Evolutionary conservation across 2,888 invertebrate genomes (phyloP).

Genomic region (Diploptera punctata): DNA sequence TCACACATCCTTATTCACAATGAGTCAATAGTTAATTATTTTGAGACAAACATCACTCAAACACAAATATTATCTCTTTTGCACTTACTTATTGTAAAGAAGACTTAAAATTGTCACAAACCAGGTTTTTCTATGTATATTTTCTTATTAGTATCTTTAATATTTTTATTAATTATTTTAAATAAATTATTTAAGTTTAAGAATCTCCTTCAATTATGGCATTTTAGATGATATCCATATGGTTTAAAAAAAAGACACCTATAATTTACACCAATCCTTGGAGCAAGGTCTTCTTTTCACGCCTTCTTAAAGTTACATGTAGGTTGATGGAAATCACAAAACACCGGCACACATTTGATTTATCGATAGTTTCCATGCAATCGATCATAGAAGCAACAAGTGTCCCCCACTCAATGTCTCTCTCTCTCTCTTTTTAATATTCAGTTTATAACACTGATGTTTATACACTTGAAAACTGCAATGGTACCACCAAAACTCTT

Average conservation of each 20-base stretch:
- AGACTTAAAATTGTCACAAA: too few species aligned
- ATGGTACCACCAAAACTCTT: neutral
- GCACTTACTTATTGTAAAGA: too few species aligned
- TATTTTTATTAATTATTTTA: too few species aligned
- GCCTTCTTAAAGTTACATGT: neutral
- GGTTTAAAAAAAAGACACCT: too few species aligned
- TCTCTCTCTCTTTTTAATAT: neutral
- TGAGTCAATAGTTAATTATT: neutral
- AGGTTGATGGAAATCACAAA: neutral
- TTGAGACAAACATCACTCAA: neutral
- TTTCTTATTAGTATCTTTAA: too few species aligned
- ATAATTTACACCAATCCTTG: too few species aligned
- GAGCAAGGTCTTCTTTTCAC: neutral
- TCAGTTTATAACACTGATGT: neutral
- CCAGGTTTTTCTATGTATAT: too few species aligned
- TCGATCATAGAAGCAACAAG: slow-evolving; percentile 25
- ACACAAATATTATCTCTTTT: too few species aligned
- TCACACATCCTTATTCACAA: neutral
- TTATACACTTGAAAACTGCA: slow-evolving; percentile 8
- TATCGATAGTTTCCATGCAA: slow-evolving; percentile 9
- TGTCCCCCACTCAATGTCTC: neutral
- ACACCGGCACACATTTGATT: slow-evolving; percentile 9
- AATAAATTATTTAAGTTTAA: too few species aligned
- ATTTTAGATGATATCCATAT: too few species aligned
- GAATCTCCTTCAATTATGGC: too few species aligned